Evolutionary conservation across 2,888 invertebrate genomes (phyloP).

Genomic region (Pogonocherus hispidulus): DNA sequence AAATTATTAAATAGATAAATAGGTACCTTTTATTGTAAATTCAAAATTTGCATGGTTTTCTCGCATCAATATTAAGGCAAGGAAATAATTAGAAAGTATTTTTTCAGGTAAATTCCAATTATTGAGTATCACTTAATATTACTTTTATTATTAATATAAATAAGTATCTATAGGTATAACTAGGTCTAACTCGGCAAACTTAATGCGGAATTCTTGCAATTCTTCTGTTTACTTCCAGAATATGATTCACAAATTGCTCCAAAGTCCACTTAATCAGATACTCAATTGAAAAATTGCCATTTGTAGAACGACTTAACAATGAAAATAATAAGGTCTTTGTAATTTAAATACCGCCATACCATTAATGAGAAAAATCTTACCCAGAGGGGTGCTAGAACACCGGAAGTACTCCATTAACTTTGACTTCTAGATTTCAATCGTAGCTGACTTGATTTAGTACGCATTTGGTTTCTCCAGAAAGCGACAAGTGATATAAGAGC

Average conservation of each 20-base stretch:
- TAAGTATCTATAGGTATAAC: too few species aligned
- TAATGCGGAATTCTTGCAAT: background rate
- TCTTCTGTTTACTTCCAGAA: background rate
- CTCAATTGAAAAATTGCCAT: conserved; percentile 39
- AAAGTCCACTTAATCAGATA: background rate
- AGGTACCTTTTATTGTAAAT: too few species aligned
- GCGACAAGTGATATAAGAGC: background rate
- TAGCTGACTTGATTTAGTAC: background rate
- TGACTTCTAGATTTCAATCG: background rate
- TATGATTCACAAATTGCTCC: background rate
- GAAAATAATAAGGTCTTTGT: background rate
- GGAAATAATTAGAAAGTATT: too few species aligned
- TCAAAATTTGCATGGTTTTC: too few species aligned
- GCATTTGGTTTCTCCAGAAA: conserved; percentile 4
- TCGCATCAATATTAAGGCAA: too few species aligned
- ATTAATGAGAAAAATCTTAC: background rate
- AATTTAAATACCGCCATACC: conserved; percentile 17
- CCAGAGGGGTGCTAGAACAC: background rate
- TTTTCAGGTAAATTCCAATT: too few species aligned
- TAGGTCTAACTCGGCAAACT: too few species aligned
- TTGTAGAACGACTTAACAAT: conserved; percentile 30
- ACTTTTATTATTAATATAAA: too few species aligned
- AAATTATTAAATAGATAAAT: too few species aligned
- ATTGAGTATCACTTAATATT: too few species aligned
- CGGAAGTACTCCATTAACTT: conserved; percentile 5